Base-by-base conservation (phyloP, 2,113 vertebrate genomes). In the human (Homo sapiens) region DNA sequence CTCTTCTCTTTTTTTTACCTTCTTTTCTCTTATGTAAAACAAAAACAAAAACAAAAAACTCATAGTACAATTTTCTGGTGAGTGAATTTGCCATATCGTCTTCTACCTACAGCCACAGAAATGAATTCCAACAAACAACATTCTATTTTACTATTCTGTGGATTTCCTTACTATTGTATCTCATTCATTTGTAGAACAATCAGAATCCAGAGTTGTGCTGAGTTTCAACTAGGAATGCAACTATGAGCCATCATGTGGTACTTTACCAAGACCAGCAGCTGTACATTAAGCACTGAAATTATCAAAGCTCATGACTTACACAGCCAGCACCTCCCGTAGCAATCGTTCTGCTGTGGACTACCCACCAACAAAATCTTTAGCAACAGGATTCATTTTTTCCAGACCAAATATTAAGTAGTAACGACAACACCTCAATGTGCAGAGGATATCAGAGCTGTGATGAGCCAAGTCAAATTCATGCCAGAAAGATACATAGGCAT, bases 181-280 rank as follows among this genome's bases (percentile, higher is more conserved):
- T 90, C 68, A 61, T 84, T 76, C 30, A n/a, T 81, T 95, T 97
- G 61, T 70, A 64, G 50, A 96, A 94, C 32, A 89, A 90, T 4
- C 18, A 17, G 55, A 17, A 52, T 82, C 22, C n/a, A 82, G 38
- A 91, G 11, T 32, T 55, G 80, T 0, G 2, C 5, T 88, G 55
- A 55, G 3, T 73, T 50, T 96, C 81, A 78, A 76, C 20, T 45
- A 55, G 48, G 25, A 68, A 84, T 11, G 6, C 10, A 82, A 68
- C 8, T 12, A 2, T 8, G 32, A 73, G 6, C 18, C 91, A 92
- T 12, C n/a, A 68, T 0, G 2, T 14, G 3, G 48, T 14, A 79
- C 43, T 81, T 64, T n/a, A 45, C 22, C 43, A 72, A 83, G 12
- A 66, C 50, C 27, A 95, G 55, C 59, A 45, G 6, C 85, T 86